A percentile compares a stretch with the other conserved stretches of the same genome.
These are phyloP conservation scores for Siniperca undulata DNA, from an alignment of 2,797 vertebrate genomes.

Conservation along the genomic window DNA sequence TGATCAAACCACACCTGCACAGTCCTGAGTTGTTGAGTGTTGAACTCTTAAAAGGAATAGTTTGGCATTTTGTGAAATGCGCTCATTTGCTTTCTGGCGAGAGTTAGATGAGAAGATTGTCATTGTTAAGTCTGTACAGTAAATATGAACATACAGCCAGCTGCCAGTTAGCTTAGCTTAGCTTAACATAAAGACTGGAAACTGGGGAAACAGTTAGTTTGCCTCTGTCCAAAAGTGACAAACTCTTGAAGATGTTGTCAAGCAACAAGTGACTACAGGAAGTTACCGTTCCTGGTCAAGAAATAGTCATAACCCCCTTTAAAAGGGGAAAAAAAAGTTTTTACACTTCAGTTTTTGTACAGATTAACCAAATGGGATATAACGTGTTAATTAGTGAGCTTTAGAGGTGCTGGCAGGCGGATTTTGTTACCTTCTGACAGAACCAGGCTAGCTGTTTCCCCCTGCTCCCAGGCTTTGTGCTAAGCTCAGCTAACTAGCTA, in stretches of 20 bases:
- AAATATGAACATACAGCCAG: not conserved
- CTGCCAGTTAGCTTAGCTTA: not conserved
- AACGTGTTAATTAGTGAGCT: not conserved
- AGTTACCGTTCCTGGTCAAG: not conserved
- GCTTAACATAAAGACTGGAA: not conserved
- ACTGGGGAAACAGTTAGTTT: no score
- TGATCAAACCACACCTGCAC: not conserved
- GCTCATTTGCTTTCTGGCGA: not conserved
- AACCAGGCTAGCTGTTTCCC: not conserved
- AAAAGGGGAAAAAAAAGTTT: no score
- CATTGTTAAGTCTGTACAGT: not conserved
- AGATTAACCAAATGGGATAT: no score
- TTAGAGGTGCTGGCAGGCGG: no score
- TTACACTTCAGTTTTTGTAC: no score
- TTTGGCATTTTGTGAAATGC: not conserved
- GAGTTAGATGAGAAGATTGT: not conserved
- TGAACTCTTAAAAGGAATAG: not conserved
- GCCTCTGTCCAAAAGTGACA: not conserved
- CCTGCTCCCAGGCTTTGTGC: not conserved
- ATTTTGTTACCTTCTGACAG: not conserved
- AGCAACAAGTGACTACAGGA: not conserved
- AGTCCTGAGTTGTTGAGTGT: not conserved
- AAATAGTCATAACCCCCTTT: not conserved
- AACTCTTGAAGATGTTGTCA: not conserved
- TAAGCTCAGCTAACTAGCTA: conserved; percentile 5